A percentile compares a stretch with the other conserved stretches of the same genome.
These are phyloP conservation scores for Heliangelus exortis DNA, from an alignment of 2,797 vertebrate species.

Conservation along the genomic window DNA sequence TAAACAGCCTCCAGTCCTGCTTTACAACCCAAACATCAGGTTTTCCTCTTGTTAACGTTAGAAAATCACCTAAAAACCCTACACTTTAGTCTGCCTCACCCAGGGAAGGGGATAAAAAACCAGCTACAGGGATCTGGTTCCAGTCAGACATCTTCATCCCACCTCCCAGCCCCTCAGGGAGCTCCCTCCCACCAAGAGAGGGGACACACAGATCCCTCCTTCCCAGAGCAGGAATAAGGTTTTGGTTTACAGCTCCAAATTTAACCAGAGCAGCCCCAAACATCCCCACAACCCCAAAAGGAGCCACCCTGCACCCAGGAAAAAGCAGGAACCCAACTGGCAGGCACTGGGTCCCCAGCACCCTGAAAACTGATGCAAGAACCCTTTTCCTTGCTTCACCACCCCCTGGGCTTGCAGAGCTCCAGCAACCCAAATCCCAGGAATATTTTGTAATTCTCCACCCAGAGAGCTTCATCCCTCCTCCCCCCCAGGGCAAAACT, in stretches of 20 bases:
- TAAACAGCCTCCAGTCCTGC: background rate
- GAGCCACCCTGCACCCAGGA: too few species aligned
- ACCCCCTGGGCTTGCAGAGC: background rate
- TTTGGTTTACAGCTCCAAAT: background rate
- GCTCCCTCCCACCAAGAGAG: background rate
- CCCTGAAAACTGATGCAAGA: background rate
- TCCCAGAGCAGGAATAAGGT: background rate
- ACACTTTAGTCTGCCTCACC: background rate
- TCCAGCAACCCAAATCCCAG: background rate
- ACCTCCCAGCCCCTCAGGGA: rapidly evolving
- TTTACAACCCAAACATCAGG: background rate
- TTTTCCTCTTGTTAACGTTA: background rate
- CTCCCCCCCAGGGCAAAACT: background rate
- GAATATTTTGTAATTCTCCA: background rate
- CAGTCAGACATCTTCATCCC: background rate
- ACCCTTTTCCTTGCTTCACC: background rate
- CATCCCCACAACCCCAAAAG: background rate
- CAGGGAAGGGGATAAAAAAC: background rate
- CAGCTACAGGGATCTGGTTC: background rate
- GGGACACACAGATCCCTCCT: background rate
- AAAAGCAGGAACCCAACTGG: too few species aligned
- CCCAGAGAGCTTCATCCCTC: background rate
- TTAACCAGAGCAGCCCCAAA: background rate
- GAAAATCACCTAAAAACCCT: background rate
- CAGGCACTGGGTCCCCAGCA: background rate